phyloP scores from a whole-genome alignment of 2,113 vertebrate genomes.

The Dermatemys mawii region DNA sequence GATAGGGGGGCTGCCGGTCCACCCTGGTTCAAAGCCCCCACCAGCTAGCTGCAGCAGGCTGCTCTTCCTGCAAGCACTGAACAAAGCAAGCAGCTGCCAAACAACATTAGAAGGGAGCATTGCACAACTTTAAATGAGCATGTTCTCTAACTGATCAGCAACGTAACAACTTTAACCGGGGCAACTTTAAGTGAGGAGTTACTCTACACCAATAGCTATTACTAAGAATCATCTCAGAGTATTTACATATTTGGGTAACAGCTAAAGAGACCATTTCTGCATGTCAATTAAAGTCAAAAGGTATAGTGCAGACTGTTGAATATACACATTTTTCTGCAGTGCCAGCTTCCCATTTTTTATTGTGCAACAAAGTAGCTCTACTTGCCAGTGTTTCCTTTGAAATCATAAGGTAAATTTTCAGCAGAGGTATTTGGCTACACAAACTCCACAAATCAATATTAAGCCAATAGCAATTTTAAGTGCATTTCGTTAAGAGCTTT shows the following conservation, averaged over 20 bases:
- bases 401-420: slow-evolving; percentile 16
- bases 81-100: too few relatives aligned
- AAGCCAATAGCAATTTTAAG: slow-evolving; percentile 34
- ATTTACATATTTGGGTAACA: neutral
- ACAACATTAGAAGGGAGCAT: too few relatives aligned
- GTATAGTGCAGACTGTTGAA: neutral
- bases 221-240: neutral
- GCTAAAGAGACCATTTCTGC: neutral
- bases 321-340: neutral
- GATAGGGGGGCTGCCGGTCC: too few relatives aligned
- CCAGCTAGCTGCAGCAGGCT: too few relatives aligned
- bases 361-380: neutral
- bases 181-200: too few relatives aligned
- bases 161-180: too few relatives aligned
- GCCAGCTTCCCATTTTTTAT: neutral
- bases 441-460: slow-evolving; percentile 29
- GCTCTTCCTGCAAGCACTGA: too few relatives aligned
- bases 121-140: too few relatives aligned
- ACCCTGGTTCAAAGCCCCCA: too few relatives aligned
- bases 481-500: slow-evolving; percentile 48
- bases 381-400: neutral
- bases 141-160: too few relatives aligned
- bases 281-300: neutral
- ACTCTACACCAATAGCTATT: neutral
- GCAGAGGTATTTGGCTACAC: neutral